Base-by-base conservation (phyloP, 2,888 invertebrate genomes). In the Pseudeuparius sepicola region DNA sequence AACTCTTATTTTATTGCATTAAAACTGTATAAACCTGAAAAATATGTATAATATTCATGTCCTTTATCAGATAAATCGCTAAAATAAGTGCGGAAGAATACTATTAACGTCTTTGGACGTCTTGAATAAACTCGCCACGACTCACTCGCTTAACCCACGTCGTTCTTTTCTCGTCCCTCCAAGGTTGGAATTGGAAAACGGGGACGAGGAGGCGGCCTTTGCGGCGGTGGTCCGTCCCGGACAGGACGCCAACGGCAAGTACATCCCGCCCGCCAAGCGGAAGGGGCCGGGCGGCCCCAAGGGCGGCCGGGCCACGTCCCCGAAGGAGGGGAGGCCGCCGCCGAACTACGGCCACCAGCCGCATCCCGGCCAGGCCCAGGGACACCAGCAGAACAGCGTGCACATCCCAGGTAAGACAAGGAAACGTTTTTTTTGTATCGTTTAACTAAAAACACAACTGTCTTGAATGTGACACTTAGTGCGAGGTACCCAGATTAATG, bases 161-260 rank as follows among this genome's bases (percentile, higher is more conserved):
- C 83, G 84, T 53, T 82, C 86, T 1, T 68, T 73, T 35, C 86
- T 89, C 56, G 83, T 82, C 56, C 78, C 80, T 20, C n/a, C n/a
- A n/a, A 75, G 88, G 43, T 70, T 82, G 30, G 88, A 87, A 47
- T 61, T 93, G 18, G 90, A 90, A 55, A 94, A 94, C 63, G 92
- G 88, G 0, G 89, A 90, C 56, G 90, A 92, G 55, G 93, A 93
- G 60, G 78, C 87, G 42, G 56, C 75, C 48, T 92, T 75, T 65
- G 89, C 92, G 31, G 84, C 93, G 7, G 94, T 93, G 11, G 71
- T 76, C 41, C 67, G 85, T 31, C 78, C 80, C 3, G 41, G 39
- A 20, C 45, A 45, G 40, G 11, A 14, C n/a, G 24, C 24, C 9
- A 31, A 34, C 42, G 77, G 75, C 17, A 82, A 82, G 60, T 83